Evolutionary conservation across 2,888 invertebrate species (phyloP), one percentile per base, ranked within the genome.

Genomic region (Zele albiditarsus): DNA sequence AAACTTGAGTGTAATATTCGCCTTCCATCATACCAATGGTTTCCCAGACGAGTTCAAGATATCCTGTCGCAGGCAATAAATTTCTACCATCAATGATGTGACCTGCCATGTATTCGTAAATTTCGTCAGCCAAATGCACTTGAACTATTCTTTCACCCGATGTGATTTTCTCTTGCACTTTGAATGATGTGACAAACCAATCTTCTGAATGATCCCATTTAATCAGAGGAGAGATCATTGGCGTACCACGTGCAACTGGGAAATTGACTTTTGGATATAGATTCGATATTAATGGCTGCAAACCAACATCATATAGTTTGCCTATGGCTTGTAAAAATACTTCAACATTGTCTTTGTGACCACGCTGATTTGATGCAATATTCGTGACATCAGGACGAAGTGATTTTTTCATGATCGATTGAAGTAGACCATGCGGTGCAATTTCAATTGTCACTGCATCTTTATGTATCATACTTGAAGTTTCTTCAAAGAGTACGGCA

Each of bases 401-500:
- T 0, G 96, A 95, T 58, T 96, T 91, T 78, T 95, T 94, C 10
- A 98, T 90, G 83, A 98, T 96, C 0, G 97, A 95, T 86, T 97
- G 97, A 46, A 98, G 92, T 0, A 98, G 91, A 8, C 96, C 95
- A 83, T 98, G 97, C 0, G 98, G 97, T 0, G 97, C 97, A 72
- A 98, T 93, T 89, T 98, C 98, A 78, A 98, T 94, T 5, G 94
- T 92, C 74, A 97, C 92, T 0, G 97, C 96, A 85, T 96, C 94
- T 67, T 92, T 91, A 1, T 96, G 97, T 81, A 98, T 94, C 27
- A 95, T 92, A 23, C 91, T 92, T 8, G 95, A 91, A 0, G 95
- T 95, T 89, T 97, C 97, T 85, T 97, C 96, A 88, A 96, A 96
- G 88, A 92, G 91, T 12, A 91, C 89, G 78, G 90, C 85, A 91